phyloP scores from a whole-genome alignment of 2,888 invertebrate genomes.

The Agrotis exclamationis region DNA sequence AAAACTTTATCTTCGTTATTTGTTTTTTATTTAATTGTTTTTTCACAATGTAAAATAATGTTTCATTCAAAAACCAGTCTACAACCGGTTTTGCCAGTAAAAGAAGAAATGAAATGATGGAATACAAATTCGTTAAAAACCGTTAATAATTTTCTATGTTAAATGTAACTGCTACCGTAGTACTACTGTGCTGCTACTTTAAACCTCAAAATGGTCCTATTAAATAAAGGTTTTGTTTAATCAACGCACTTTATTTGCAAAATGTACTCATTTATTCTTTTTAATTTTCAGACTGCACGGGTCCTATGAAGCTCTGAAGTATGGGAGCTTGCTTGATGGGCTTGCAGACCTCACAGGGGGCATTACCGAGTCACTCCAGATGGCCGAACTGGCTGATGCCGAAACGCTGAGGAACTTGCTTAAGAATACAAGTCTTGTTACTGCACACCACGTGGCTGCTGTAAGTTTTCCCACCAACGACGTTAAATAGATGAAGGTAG shows the following conservation, averaged over 20 bases:
- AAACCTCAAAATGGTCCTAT: no score
- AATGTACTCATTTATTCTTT: not conserved
- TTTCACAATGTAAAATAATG: not conserved
- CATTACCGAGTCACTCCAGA: slow-evolving; percentile 95
- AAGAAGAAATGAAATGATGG: not conserved
- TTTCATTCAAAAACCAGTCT: not conserved
- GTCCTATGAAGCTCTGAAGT: slow-evolving; percentile 98
- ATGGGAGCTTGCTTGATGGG: slow-evolving; percentile 97
- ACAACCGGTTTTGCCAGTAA: slow-evolving; percentile 9
- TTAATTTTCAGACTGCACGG: slow-evolving; percentile 94
- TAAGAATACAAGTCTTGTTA: slow-evolving; percentile 96
- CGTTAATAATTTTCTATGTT: slow-evolving; percentile 4
- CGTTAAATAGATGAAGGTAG: slow-evolving; percentile 33
- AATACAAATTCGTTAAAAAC: slow-evolving; percentile 8
- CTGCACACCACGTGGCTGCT: slow-evolving; percentile 87
- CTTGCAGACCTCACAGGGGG: slow-evolving; percentile 97
- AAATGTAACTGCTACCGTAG: not conserved
- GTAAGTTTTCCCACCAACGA: slow-evolving; percentile 67
- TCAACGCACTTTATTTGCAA: no score
- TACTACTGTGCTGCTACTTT: no score
- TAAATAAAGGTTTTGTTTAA: not conserved
- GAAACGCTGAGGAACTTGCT: slow-evolving; percentile 93
- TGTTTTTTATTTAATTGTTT: no score
- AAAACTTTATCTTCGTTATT: no score
- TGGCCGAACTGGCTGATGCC: slow-evolving; percentile 93